A percentile compares a stretch with the other conserved stretches of the same genome.
These are phyloP conservation scores for Corydoras maculifer DNA, from an alignment of 2,113 vertebrate genomes.

Conservation along the genomic window DNA sequence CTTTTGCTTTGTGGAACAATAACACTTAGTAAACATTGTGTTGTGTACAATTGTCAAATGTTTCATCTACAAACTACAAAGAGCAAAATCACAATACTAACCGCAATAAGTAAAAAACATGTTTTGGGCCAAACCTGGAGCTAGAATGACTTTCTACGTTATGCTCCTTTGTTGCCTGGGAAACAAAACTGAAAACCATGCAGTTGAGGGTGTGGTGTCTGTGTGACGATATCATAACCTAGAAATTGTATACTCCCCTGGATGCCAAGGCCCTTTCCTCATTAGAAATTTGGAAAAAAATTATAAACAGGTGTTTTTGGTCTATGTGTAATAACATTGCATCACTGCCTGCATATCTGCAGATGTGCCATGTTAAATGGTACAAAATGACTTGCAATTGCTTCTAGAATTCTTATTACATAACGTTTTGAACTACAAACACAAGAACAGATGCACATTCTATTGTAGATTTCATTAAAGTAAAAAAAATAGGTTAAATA, in stretches of 20 bases:
- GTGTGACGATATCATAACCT: background rate
- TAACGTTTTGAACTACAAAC: too few relatives aligned
- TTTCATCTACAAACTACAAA: background rate
- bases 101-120: background rate
- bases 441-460: too few relatives aligned
- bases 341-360: too few relatives aligned
- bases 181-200: conserved; percentile 8
- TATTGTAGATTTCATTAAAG: too few relatives aligned
- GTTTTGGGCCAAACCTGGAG: background rate
- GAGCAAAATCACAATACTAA: background rate
- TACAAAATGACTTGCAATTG: too few relatives aligned
- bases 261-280: background rate
- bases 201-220: background rate
- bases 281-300: conserved; percentile 28
- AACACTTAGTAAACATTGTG: background rate
- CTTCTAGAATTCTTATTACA: too few relatives aligned
- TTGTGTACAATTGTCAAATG: background rate
- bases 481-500: too few relatives aligned
- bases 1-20: background rate
- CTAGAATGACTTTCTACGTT: background rate
- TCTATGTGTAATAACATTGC: too few relatives aligned
- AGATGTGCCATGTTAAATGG: too few relatives aligned
- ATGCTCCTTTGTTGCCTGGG: conserved; percentile 8
- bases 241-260: background rate
- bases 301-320: too few relatives aligned